phyloP scores from a whole-genome alignment of 2,888 invertebrate species.

The Odontothrips loti region DNA sequence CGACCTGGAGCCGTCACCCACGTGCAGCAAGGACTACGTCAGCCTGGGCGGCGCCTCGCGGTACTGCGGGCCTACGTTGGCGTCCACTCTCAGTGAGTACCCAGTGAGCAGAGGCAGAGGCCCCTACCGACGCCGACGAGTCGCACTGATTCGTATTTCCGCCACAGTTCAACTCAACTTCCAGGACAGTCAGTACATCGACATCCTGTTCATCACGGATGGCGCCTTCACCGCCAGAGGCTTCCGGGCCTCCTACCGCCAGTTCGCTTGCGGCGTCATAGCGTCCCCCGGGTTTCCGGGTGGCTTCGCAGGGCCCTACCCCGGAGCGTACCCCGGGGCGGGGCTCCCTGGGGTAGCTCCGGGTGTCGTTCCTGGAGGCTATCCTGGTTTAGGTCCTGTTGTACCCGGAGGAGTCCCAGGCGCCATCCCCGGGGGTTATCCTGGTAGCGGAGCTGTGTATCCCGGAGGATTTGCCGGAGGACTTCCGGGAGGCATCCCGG shows the following conservation, averaged over 20 bases:
- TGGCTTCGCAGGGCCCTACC: background rate
- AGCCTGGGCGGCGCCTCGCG: slow-evolving; percentile 43
- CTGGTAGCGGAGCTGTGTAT: background rate
- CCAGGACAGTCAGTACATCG: background rate
- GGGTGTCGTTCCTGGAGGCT: background rate
- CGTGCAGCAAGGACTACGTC: slow-evolving; percentile 49
- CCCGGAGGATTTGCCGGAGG: background rate
- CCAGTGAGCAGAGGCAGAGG: too few relatives aligned
- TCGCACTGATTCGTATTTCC: background rate
- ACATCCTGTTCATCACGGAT: slow-evolving; percentile 2
- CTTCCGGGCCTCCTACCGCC: background rate
- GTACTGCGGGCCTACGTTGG: slow-evolving; percentile 45
- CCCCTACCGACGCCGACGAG: too few relatives aligned
- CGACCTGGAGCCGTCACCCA: slow-evolving; percentile 46
- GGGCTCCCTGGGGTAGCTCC: background rate
- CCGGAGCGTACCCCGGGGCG: background rate
- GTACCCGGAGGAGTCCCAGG: background rate
- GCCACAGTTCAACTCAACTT: background rate
- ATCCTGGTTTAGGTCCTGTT: background rate
- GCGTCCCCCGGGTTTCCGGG: background rate
- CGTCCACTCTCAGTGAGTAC: background rate
- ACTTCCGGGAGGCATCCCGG: background rate
- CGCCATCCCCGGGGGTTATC: background rate
- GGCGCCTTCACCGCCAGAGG: background rate
- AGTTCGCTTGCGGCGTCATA: background rate